Conservation (phyloP, 2,888 invertebrate genomes). For the Harpalus rubripes region DNA sequence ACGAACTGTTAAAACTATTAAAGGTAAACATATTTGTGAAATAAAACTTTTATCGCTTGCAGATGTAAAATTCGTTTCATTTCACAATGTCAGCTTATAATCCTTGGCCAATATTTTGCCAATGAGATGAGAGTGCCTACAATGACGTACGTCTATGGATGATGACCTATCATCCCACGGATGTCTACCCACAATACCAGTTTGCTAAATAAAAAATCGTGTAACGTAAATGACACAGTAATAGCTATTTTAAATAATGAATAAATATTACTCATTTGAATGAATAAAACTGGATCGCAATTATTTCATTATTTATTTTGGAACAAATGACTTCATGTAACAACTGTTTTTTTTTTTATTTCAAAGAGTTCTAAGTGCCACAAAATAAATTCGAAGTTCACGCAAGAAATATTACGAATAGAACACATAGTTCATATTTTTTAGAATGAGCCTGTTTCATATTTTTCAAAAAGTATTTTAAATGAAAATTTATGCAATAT, state of each 20-base stretch:
- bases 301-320: too few species aligned
- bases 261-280: background rate
- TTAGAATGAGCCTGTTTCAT: too few species aligned
- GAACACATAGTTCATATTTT: too few species aligned
- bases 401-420: too few species aligned
- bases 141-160: constrained; percentile 25
- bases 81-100: background rate
- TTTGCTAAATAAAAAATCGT: constrained; percentile 26
- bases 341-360: too few species aligned
- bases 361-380: too few species aligned
- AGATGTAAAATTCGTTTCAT: constrained; percentile 15
- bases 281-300: background rate
- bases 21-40: background rate
- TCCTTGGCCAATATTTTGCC: constrained; percentile 43
- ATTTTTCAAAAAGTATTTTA: too few species aligned
- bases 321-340: too few species aligned
- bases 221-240: constrained; percentile 29
- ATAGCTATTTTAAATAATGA: constrained; percentile 36
- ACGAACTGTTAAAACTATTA: background rate
- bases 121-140: background rate
- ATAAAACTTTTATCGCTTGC: background rate
- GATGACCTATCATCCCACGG: constrained; percentile 46
- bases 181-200: constrained; percentile 42
- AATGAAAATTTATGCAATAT: too few species aligned
- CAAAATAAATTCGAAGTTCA: too few species aligned